phyloP scores from a whole-genome alignment of 2,888 invertebrate genomes.

The Hirudinaria manillensis region DNA sequence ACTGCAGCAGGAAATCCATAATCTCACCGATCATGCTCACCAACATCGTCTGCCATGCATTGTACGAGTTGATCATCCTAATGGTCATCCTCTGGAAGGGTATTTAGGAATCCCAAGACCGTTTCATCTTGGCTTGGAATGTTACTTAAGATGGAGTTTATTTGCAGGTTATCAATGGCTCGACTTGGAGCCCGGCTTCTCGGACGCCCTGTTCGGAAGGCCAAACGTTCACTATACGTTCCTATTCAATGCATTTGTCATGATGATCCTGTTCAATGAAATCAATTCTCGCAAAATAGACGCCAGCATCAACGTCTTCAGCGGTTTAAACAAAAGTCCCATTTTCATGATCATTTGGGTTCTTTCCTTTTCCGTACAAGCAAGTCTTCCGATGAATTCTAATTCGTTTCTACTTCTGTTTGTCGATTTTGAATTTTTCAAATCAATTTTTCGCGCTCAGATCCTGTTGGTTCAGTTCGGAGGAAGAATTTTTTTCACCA shows the following conservation, averaged over 20 bases:
- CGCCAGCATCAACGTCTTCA: slow-evolving; percentile 25
- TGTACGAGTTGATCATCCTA: slow-evolving; percentile 24
- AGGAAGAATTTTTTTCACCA: slow-evolving; percentile 19
- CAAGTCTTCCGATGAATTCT: neutral
- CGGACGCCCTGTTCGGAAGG: slow-evolving; percentile 1
- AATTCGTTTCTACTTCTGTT: neutral
- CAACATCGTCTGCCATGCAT: slow-evolving; percentile 28
- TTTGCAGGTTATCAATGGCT: slow-evolving; percentile 22
- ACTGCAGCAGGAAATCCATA: slow-evolving; percentile 18
- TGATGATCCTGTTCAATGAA: slow-evolving; percentile 32
- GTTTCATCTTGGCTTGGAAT: neutral
- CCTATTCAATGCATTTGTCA: slow-evolving; percentile 31
- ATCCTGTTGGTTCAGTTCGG: slow-evolving; percentile 21
- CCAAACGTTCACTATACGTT: slow-evolving; percentile 28
- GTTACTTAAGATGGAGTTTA: neutral
- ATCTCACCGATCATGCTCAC: slow-evolving; percentile 24
- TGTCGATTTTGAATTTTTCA: neutral
- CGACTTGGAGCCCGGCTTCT: slow-evolving; percentile 23
- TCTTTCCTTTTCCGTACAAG: slow-evolving; percentile 18
- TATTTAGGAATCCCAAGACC: neutral
- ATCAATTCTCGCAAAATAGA: slow-evolving; percentile 31
- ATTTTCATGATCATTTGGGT: slow-evolving; percentile 28
- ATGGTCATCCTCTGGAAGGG: slow-evolving; percentile 54
- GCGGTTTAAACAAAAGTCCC: slow-evolving; percentile 20
- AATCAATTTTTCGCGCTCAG: neutral